Evolutionary conservation across 2,888 invertebrate genomes (phyloP).

Genomic region (Microctonus brassicae): DNA sequence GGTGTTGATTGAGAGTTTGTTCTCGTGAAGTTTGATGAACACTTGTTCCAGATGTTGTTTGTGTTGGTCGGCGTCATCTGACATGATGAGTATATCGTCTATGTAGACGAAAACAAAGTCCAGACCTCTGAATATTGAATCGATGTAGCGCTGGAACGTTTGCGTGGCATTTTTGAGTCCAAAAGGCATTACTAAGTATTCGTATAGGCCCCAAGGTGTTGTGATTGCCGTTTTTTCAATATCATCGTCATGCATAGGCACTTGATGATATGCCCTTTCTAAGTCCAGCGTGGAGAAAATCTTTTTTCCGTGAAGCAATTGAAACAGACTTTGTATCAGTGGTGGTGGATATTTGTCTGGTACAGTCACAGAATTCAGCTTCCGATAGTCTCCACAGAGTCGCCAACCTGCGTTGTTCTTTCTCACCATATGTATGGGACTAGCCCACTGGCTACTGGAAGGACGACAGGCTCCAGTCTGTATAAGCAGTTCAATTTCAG

Average conservation of each 20-base stretch:
- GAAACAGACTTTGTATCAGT: not conserved
- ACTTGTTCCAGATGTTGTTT: too few species aligned
- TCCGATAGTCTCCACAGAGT: conserved; percentile 20
- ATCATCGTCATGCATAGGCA: conserved; percentile 9
- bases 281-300: conserved; percentile 12
- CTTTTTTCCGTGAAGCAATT: conserved; percentile 9
- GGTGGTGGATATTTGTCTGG: conserved; percentile 19
- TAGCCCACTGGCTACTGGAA: conserved; percentile 35
- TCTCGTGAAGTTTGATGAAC: too few species aligned
- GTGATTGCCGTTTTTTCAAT: conserved; percentile 19
- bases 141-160: too few species aligned
- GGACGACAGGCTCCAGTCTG: conserved; percentile 10
- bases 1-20: too few species aligned
- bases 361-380: conserved; percentile 10
- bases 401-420: not conserved
- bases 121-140: too few species aligned
- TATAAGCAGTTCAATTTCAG: conserved; percentile 23
- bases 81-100: too few species aligned
- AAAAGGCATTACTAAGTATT: conserved; percentile 9
- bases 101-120: too few species aligned
- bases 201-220: conserved; percentile 16
- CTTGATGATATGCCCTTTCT: conserved; percentile 15
- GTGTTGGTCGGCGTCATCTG: too few species aligned
- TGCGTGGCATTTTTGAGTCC: not conserved
- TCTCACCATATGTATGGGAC: conserved; percentile 33